Base-by-base conservation (phyloP, 2,113 vertebrate genomes). In the Salvelinus sp. region DNA sequence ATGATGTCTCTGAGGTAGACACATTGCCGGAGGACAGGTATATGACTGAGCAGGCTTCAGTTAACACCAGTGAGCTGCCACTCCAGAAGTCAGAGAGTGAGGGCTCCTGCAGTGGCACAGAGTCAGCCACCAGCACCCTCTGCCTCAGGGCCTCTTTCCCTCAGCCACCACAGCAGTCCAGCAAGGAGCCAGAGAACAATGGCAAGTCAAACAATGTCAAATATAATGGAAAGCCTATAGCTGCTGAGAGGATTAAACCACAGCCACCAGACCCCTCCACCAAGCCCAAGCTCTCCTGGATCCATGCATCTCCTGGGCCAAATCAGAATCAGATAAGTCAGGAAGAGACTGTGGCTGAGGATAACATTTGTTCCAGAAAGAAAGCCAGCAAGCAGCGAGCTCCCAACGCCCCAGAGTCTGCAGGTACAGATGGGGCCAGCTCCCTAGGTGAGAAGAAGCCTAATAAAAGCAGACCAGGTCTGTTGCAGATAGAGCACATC, bases 201-300 rank as follows among this genome's bases (percentile, higher is more conserved):
- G 82, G 78, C 50, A 65, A 69, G 81, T 60, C 54, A 47, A 20
- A 38, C 58, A 23, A 80, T 48, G 79, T 7, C 75, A 88, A 71
- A 67, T 82, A 76, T 0, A 79, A 66, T 14, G 90, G 60, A 64
- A 94, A 91, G 70, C 90, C 92, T 0, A 93, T 92, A 0, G 93
- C 93, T 2, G 92, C 94, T 0, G 94, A 94, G 74, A 91, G 92
- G 85, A 90, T 88, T 82, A 95, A 94, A 72, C 95, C 95, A 1
- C 94, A 92, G n/a, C 95, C 94, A 22, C 94, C 95, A 0, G 94
- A 95, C 75, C 95, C 94, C 0, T 89, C 94, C 73, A 95, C 95
- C 0, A 95, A 95, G 78, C 95, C 94, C 73, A 95, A 95, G 69
- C 87, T 94, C 70, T 95, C 95, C n/a, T 95, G 94, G 95, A 94